Conservation (phyloP, 2,797 vertebrate species). For the Lutjanus argentimaculatus region DNA sequence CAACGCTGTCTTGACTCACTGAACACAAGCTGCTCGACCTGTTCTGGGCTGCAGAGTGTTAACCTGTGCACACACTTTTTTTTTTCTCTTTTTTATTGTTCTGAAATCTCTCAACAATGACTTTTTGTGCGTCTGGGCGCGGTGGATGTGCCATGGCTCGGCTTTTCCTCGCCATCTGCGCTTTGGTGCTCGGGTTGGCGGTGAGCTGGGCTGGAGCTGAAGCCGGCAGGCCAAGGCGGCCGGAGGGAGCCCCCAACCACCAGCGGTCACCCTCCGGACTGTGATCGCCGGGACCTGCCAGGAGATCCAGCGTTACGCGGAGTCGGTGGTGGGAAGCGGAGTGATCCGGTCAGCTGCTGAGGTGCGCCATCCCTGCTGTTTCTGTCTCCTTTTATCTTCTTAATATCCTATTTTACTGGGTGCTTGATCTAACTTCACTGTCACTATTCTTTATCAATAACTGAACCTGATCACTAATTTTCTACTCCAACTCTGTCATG, state of each 20-base stretch:
- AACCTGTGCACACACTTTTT: not conserved
- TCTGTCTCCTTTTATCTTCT: not conserved
- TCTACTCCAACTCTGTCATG: conserved; percentile 43
- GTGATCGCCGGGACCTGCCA: conserved; percentile 72
- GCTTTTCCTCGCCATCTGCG: conserved; percentile 38
- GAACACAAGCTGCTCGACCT: conserved; percentile 35
- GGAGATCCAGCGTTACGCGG: conserved; percentile 76
- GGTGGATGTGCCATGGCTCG: conserved; percentile 47
- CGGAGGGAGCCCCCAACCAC: conserved; percentile 27
- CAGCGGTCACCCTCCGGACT: conserved; percentile 64
- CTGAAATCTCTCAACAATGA: conserved; percentile 27
- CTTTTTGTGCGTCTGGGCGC: conserved; percentile 40
- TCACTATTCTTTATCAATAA: conserved; percentile 52
- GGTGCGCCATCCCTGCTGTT: conserved; percentile 67
- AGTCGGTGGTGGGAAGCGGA: conserved; percentile 81
- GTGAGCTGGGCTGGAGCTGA: conserved; percentile 50
- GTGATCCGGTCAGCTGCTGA: conserved; percentile 76
- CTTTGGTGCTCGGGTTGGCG: conserved; percentile 49
- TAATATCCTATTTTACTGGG: conserved; percentile 1
- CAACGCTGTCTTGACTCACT: conserved; percentile 26
- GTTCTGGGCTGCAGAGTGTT: conserved; percentile 6
- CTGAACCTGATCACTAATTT: conserved; percentile 64
- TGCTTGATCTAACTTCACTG: conserved; percentile 48
- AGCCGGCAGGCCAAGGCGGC: conserved; percentile 17
- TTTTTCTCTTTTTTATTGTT: conserved; percentile 1